phyloP scores from a whole-genome alignment of 2,797 vertebrate genomes.

The Premnoplex brunnescens region DNA sequence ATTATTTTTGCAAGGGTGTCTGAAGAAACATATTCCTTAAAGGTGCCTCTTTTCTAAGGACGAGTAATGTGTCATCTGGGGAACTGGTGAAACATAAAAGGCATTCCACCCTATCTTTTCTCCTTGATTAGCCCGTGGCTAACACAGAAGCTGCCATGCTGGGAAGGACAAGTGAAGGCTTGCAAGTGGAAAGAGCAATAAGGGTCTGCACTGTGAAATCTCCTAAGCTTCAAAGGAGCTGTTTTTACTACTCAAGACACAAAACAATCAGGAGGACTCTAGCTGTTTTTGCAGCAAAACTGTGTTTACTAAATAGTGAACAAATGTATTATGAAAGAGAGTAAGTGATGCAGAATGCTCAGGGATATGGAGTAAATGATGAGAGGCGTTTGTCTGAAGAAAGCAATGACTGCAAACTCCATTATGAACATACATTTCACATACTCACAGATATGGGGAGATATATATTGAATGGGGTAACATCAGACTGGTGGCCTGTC shows the following conservation, averaged over 20 bases:
- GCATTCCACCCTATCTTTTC: neutral
- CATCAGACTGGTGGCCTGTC: neutral
- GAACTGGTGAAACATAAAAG: neutral
- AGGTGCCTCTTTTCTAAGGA: neutral
- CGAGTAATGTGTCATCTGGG: neutral
- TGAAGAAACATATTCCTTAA: neutral
- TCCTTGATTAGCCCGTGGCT: neutral
- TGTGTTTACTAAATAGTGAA: neutral
- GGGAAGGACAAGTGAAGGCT: neutral
- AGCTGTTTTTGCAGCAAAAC: neutral
- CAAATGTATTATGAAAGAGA: conserved; percentile 4
- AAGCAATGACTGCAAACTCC: neutral
- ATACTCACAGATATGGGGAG: neutral
- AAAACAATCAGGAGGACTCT: neutral
- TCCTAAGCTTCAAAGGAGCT: neutral
- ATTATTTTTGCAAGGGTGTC: neutral
- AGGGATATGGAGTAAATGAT: neutral
- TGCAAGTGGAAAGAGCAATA: neutral
- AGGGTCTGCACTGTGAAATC: neutral
- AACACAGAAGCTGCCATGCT: neutral
- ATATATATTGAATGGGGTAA: neutral
- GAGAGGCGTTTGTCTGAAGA: neutral
- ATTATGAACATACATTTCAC: neutral
- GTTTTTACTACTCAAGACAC: neutral
- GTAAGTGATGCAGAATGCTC: neutral